These are phyloP conservation scores for Sinopyrophorus schimmeli DNA, from an alignment of 2,888 invertebrate species.

Conservation along the genomic window DNA sequence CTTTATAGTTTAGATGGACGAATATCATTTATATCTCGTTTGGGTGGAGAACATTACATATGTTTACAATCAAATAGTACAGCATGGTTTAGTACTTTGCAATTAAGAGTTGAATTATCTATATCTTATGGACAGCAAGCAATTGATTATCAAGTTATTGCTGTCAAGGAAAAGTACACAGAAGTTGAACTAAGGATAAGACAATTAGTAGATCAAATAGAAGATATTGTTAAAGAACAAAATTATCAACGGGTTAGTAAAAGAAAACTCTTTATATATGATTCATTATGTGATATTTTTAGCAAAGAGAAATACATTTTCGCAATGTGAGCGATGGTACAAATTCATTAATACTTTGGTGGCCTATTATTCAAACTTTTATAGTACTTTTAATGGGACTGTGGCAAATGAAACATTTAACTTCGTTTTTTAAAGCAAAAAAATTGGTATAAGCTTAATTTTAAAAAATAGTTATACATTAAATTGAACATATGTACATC, in stretches of 20 bases:
- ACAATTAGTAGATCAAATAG: constrained; percentile 95
- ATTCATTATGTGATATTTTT: constrained; percentile 44
- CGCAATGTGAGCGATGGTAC: constrained; percentile 98
- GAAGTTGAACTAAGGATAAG: constrained; percentile 93
- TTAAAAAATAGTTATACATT: too few species aligned
- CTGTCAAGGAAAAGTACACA: constrained; percentile 94
- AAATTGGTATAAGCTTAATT: constrained; percentile 95
- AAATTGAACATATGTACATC: too few species aligned
- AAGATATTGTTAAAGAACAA: constrained; percentile 99
- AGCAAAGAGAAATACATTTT: constrained; percentile 98
- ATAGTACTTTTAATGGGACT: constrained; percentile 92
- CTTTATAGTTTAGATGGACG: constrained; percentile 94
- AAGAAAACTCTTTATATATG: too few species aligned
- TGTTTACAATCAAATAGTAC: constrained; percentile 98
- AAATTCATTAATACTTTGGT: constrained; percentile 92
- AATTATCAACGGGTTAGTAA: constrained; percentile 92
- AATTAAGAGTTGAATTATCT: constrained; percentile 91
- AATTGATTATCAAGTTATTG: constrained; percentile 95
- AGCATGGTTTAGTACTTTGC: constrained; percentile 97
- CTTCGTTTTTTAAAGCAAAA: constrained; percentile 99
- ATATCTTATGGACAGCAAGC: constrained; percentile 99
- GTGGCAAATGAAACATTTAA: constrained; percentile 99
- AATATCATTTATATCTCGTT: constrained; percentile 96
- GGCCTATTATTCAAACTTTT: constrained; percentile 91
- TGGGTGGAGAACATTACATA: constrained; percentile 97